Percentiles rank a stretch among this genome's conserved stretches.
Evolutionary conservation across 1,140 invertebrate genomes (phyloP).

Genomic region (Asobara japonica): DNA sequence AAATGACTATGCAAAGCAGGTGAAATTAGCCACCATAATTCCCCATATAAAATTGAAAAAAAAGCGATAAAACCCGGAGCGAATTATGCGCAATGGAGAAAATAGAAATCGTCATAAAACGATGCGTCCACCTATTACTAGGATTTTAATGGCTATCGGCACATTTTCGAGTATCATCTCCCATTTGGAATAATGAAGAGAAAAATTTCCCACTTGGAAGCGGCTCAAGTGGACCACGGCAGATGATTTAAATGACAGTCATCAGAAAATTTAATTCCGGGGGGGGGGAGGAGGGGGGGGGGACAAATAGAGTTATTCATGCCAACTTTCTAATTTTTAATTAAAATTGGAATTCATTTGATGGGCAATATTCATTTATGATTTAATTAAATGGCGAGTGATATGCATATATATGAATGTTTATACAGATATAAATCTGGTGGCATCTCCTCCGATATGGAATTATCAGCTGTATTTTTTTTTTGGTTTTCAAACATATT

Average conservation of each 20-base stretch:
- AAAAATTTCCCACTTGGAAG: no score
- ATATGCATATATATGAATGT: no score
- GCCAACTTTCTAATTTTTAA: background rate
- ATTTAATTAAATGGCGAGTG: no score
- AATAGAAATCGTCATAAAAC: conserved; percentile 30
- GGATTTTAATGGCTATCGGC: background rate
- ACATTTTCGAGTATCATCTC: background rate
- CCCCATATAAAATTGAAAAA: background rate
- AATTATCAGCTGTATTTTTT: no score
- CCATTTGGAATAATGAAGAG: no score
- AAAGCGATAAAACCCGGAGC: background rate
- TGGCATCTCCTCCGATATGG: no score
- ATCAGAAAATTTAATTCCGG: background rate
- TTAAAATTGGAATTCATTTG: background rate
- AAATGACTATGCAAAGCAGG: background rate
- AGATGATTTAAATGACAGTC: background rate
- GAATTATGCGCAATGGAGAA: conserved; percentile 14
- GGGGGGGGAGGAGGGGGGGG: background rate
- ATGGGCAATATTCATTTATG: no score
- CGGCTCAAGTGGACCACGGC: background rate
- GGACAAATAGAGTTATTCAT: background rate
- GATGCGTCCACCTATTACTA: background rate
- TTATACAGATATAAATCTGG: no score
- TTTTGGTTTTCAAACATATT: no score
- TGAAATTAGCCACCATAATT: background rate